phyloP scores from a whole-genome alignment of 2,113 vertebrate species.

The Phaethon lepturus region DNA sequence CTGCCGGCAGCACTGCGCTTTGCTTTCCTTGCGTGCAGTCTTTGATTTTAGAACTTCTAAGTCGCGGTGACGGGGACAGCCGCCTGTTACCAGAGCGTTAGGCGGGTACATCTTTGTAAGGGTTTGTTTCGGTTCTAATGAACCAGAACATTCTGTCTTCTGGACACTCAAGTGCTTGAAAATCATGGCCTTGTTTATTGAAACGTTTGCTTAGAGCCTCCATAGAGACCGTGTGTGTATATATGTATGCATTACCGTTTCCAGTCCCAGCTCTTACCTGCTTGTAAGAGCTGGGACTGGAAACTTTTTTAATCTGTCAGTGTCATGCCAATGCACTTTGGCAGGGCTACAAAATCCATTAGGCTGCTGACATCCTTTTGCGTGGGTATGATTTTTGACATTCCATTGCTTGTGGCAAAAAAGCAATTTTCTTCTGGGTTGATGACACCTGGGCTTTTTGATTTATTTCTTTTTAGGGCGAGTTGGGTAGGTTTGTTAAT shows the following conservation, averaged over 20 bases:
- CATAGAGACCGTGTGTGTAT: accelerated
- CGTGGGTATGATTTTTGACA: accelerated
- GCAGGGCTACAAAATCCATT: background rate
- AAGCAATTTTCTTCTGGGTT: background rate
- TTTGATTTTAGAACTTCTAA: accelerated
- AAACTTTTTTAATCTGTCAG: too few relatives aligned
- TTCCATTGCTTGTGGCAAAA: background rate
- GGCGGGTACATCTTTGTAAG: background rate
- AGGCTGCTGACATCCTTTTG: background rate
- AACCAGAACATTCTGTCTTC: background rate
- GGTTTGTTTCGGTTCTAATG: background rate
- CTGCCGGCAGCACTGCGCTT: background rate
- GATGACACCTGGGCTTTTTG: background rate
- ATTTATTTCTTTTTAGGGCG: background rate
- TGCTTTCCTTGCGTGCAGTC: accelerated
- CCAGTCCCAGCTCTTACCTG: background rate
- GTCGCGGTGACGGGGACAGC: background rate
- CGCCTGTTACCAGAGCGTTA: background rate
- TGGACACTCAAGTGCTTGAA: background rate
- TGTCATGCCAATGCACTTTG: accelerated
- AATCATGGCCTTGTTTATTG: background rate
- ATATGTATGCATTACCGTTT: background rate
- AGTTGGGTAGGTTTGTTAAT: background rate
- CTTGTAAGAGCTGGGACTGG: too few relatives aligned
- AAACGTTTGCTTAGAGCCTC: background rate